Evolutionary conservation across 2,888 invertebrate species (phyloP).

Genomic region (Cetonia aurata): DNA sequence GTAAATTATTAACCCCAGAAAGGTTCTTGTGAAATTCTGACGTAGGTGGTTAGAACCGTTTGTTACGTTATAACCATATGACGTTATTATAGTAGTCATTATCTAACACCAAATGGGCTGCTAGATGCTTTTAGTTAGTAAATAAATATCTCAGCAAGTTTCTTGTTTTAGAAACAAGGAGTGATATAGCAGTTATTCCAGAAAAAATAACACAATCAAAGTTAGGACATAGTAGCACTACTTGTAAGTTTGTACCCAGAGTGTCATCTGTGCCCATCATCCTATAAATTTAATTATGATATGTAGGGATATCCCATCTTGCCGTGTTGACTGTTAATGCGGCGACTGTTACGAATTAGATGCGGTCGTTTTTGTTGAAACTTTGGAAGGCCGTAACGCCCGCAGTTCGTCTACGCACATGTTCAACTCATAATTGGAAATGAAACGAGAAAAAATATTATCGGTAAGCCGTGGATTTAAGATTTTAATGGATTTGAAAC

Average conservation of each 20-base stretch:
- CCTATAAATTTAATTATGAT: slow-evolving; percentile 46
- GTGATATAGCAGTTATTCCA: no score
- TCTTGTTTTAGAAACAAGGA: no score
- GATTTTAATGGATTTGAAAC: slow-evolving; percentile 13
- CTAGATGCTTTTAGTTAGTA: background rate
- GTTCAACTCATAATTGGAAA: slow-evolving; percentile 43
- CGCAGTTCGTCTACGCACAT: slow-evolving; percentile 41
- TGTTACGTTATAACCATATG: slow-evolving; percentile 20
- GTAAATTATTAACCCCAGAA: background rate
- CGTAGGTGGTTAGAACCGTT: background rate
- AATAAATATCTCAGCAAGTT: background rate
- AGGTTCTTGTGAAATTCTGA: slow-evolving; percentile 3
- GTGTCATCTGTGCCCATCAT: slow-evolving; percentile 18
- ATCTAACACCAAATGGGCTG: no score
- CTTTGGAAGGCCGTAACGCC: slow-evolving; percentile 39
- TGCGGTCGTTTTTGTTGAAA: slow-evolving; percentile 46
- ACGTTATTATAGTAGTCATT: background rate
- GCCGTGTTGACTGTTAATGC: slow-evolving; percentile 49
- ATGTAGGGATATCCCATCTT: slow-evolving; percentile 49
- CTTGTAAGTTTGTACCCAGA: slow-evolving; percentile 19
- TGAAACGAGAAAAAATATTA: slow-evolving; percentile 27
- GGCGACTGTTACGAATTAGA: slow-evolving; percentile 53
- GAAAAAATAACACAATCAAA: slow-evolving; percentile 45
- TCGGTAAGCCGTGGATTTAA: slow-evolving; percentile 14
- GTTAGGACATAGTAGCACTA: slow-evolving; percentile 44